Conservation (phyloP, 2,888 invertebrate species). For the Tenthredo livida region DNA sequence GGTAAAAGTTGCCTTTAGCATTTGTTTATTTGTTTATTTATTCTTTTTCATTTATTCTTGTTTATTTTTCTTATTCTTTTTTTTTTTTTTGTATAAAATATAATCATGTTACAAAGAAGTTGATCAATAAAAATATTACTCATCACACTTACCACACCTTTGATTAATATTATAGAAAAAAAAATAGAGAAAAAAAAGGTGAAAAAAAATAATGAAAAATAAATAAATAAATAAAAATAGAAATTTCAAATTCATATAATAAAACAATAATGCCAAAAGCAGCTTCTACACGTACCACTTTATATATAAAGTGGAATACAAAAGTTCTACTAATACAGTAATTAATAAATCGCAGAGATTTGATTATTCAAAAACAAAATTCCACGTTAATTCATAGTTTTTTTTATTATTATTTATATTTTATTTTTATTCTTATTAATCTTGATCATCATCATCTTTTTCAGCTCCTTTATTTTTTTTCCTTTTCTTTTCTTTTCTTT, state of each 20-base stretch:
- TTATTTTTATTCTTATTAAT: neutral
- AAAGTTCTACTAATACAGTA: constrained; percentile 62
- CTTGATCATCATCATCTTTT: neutral
- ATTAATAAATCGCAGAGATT: constrained; percentile 58
- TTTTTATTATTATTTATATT: constrained; percentile 56
- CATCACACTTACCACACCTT: neutral
- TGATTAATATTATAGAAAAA: neutral
- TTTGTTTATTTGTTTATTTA: neutral
- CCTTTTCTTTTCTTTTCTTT: neutral
- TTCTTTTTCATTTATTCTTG: neutral
- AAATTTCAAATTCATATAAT: neutral
- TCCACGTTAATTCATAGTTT: constrained; percentile 63
- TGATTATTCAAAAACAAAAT: constrained; percentile 49
- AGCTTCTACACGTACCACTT: constrained; percentile 63
- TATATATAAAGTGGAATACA: constrained; percentile 60
- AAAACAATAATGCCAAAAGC: constrained; percentile 62
- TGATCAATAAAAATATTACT: neutral
- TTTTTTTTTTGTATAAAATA: neutral
- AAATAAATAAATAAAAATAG: neutral
- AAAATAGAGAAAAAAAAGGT: neutral
- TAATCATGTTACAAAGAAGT: neutral
- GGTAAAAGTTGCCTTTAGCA: constrained; percentile 55
- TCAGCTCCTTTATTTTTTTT: neutral
- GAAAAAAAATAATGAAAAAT: neutral
- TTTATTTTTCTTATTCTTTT: neutral